A percentile compares a stretch with the other conserved stretches of the same genome.
phyloP scores from a whole-genome alignment of 2,888 invertebrate species.

The Tenthredo notha region DNA sequence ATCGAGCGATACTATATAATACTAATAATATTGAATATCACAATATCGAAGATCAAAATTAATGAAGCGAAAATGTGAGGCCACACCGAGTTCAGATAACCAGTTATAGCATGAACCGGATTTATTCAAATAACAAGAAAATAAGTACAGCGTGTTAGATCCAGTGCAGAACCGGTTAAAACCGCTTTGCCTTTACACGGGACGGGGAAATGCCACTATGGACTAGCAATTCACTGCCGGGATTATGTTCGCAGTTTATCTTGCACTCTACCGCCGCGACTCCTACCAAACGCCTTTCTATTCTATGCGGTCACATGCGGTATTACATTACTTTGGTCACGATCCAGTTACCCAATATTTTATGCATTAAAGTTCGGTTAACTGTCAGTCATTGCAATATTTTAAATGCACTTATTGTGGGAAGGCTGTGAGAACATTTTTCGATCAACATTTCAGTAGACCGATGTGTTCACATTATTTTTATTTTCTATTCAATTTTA shows the following conservation, averaged over 20 bases:
- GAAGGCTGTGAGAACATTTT: not conserved
- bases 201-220: conserved; percentile 16
- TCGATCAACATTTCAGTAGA: not conserved
- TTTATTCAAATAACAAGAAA: conserved; percentile 17
- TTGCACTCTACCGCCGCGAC: not conserved
- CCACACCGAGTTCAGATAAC: not conserved
- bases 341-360: not conserved
- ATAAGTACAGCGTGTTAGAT: not conserved
- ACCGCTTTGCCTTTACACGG: conserved; percentile 19
- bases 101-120: conserved; percentile 2
- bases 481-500: not conserved
- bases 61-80: not conserved
- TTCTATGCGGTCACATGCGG: not conserved
- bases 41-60: not conserved
- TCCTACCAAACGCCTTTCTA: conserved; percentile 16
- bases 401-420: not conserved
- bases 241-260: not conserved
- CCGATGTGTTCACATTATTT: not conserved
- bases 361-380: not conserved
- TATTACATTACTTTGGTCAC: conserved; percentile 16
- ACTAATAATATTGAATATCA: not conserved
- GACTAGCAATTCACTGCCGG: not conserved
- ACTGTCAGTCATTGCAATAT: not conserved
- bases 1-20: not conserved
- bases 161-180: conserved; percentile 14